Base-by-base conservation (phyloP, 2,797 vertebrate genomes). In the Poliocrania exsul region DNA sequence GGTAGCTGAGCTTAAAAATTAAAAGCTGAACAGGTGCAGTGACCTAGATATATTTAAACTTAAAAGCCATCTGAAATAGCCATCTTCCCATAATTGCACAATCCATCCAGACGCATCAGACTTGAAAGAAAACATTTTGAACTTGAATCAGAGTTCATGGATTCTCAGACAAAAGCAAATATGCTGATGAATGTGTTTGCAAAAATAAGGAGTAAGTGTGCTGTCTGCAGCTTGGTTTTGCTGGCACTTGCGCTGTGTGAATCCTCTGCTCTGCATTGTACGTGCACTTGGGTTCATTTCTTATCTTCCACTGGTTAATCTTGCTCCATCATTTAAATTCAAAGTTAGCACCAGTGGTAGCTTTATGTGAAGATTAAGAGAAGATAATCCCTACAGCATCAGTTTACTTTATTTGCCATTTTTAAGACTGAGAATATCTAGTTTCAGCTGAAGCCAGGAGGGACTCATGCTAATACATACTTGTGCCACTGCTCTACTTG, bases 21-120 rank as follows among this genome's bases (percentile, higher is more conserved):
- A 72, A 94, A 90, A 92, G 28, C 58, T 66, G 44, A 92, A 49
- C 93, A 91, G 92, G 79, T 95, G 96, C 93, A 90, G 69, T 93
- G 95, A 91, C 95, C 92, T 94, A 86, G 80, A 92, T 95, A 54
- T 56, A 81, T 71, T 85, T 85, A 40, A 91, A 75, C 38, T 61
- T 82, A 71, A 92, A 86, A 93, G 46, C 66, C 79, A 3, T 78
- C 83, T 82, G 71, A 92, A 87, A 85, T 71, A 80, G 78, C 54
- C 60, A 40, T 82, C 88, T 93, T 91, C 42, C 51, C 70, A 12
- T 83, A 69, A 66, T 33, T 82, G 69, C 70, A 79, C 79, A 79
- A 86, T 50, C 49, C 66, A 65, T 46, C 61, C 66, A 79, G 56
- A 72, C 0, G 0, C 31, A 78, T 77, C 74, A 57, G 69, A 50